Conservation (phyloP, 2,888 invertebrate species). For the Byasa hedistus region DNA sequence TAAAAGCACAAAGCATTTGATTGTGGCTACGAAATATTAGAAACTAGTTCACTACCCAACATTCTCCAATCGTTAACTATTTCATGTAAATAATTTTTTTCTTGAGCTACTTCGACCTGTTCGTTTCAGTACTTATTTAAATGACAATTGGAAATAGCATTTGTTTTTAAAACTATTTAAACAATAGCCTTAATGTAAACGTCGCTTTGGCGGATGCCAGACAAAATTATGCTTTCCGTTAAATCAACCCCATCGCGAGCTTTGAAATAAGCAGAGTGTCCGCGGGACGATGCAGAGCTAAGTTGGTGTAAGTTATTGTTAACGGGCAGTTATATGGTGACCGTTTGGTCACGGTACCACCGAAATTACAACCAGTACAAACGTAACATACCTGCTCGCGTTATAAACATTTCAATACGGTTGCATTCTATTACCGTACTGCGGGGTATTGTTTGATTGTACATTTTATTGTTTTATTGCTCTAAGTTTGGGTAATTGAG, state of each 20-base stretch:
- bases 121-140: no score
- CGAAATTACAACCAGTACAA: slow-evolving; percentile 45
- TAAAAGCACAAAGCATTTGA: no score
- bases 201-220: slow-evolving; percentile 9
- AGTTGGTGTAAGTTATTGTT: slow-evolving; percentile 22
- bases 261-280: neutral
- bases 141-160: no score
- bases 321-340: slow-evolving; percentile 31
- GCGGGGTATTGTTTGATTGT: slow-evolving; percentile 7
- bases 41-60: no score
- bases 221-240: slow-evolving; percentile 19
- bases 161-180: no score
- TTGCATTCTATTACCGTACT: slow-evolving; percentile 21
- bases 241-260: slow-evolving; percentile 10
- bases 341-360: slow-evolving; percentile 39
- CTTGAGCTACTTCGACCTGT: no score
- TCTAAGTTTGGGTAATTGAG: slow-evolving; percentile 10
- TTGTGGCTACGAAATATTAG: no score
- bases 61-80: no score
- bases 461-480: slow-evolving; percentile 18
- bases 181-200: no score
- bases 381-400: slow-evolving; percentile 36
- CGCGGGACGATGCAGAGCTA: slow-evolving; percentile 6
- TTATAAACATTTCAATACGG: slow-evolving; percentile 19
- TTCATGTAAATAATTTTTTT: no score